Evolutionary conservation across 2,113 vertebrate species (phyloP), one percentile per base, ranked within the genome.

Genomic region (Podarcis muralis): DNA sequence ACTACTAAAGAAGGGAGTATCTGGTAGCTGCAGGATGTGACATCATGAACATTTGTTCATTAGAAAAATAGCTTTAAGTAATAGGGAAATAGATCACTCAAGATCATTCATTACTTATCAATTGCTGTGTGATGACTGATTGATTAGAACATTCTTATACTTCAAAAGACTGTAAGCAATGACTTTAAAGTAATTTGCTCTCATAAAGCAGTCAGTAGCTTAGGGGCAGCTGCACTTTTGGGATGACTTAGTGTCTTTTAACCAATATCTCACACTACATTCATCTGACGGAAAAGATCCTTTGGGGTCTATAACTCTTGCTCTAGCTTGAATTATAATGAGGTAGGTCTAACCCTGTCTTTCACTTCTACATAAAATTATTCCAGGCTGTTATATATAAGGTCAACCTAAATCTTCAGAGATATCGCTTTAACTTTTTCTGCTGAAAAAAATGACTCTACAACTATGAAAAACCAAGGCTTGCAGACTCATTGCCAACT

Each of bases 201-300:
- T 85, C 30, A 15, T 88, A 80, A 88, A 87, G 62, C n/a, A 86
- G 30, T 30, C 13, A 71, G 32, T 71, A 86, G 65, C 66, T 83
- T 43, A 90, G 88, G 75, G 84, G 84, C n/a, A 40, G 76, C 32
- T 57, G 32, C 82, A 76, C 16, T 90, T 84, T 59, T 85, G 84
- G 86, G 90, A 91, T n/a, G 88, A 90, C 84, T 85, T 90, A 57
- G 74, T 85, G 88, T 92, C 92, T 92, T 85, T 7, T 65, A 90
- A 69, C 1, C 0, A 82, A 37, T 89, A 91, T 75, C 18, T 91
- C 82, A 48, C 0, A 0, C 35, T 84, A 72, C 81, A 90, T 92
- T 94, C 92, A 91, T 92, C 75, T 92, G 90, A 90, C 66, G 53
- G 66, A 89, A 93, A 94, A 88, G 87, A 89, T 87, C 69, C 74